Percentiles rank a stretch among this genome's conserved stretches.
phyloP scores from a whole-genome alignment of 2,113 vertebrate species.

The Tamias sibiricus region DNA sequence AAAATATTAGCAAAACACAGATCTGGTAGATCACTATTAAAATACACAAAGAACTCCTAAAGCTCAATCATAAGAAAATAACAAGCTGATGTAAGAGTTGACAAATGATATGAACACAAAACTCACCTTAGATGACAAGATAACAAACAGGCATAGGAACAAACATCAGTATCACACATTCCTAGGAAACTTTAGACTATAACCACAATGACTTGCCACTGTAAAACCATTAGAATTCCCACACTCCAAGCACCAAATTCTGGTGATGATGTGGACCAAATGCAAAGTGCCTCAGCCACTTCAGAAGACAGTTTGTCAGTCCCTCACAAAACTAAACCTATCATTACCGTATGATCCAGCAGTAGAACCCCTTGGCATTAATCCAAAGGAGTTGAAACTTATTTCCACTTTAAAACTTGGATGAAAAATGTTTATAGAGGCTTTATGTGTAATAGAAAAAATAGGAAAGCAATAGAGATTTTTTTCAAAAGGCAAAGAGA shows the following conservation, averaged over 20 bases:
- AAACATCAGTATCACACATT: not conserved
- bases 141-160: not conserved
- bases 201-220: not conserved
- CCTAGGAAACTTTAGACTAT: not conserved
- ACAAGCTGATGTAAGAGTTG: not conserved
- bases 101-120: not conserved
- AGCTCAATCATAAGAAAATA: not conserved
- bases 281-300: not conserved
- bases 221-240: not conserved
- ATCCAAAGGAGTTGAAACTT: not conserved
- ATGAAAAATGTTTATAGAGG: not conserved
- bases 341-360: not conserved
- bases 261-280: not conserved
- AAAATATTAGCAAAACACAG: not conserved
- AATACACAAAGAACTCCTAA: not conserved
- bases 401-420: not conserved
- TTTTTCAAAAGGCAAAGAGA: not conserved
- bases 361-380: not conserved
- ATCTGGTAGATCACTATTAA: not conserved
- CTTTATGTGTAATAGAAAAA: not conserved
- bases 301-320: not conserved
- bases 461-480: not conserved
- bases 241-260: not conserved
- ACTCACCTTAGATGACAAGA: not conserved
- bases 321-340: not conserved